Conservation (phyloP, 1,140 invertebrate genomes). For the Brachionus manjavacas region DNA sequence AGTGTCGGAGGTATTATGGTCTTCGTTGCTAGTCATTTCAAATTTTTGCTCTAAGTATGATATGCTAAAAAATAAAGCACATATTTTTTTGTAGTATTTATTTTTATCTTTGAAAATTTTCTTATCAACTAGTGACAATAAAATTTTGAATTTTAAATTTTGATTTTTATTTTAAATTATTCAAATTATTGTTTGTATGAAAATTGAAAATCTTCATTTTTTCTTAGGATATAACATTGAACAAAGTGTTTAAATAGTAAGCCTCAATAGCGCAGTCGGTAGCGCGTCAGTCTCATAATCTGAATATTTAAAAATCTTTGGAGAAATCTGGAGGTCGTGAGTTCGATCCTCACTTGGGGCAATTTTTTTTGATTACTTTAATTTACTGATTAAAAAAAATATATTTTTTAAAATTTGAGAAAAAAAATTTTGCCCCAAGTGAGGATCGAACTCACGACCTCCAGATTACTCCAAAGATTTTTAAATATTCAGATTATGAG, state of each 20-base stretch:
- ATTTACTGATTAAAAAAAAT: neutral
- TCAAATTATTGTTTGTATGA: neutral
- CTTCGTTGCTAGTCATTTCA: slow-evolving; percentile 9
- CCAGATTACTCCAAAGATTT: neutral
- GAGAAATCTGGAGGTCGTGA: slow-evolving; percentile 43
- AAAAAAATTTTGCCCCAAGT: slow-evolving; percentile 22
- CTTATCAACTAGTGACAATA: neutral
- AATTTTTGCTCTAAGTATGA: neutral
- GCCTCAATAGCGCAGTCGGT: slow-evolving; percentile 43
- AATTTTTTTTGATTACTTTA: slow-evolving; percentile 14
- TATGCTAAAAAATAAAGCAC: neutral
- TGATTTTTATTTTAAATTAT: neutral
- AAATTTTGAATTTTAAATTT: neutral
- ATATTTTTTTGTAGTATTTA: slow-evolving; percentile 5
- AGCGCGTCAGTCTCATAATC: slow-evolving; percentile 43
- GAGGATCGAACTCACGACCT: slow-evolving; percentile 38
- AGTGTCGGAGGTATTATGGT: neutral
- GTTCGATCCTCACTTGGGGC: slow-evolving; percentile 43
- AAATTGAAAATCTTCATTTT: neutral
- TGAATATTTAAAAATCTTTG: neutral
- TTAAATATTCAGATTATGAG: slow-evolving; percentile 1
- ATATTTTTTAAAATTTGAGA: neutral
- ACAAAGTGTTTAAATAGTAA: neutral
- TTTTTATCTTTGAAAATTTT: neutral
- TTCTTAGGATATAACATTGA: neutral